phyloP scores from a whole-genome alignment of 2,888 invertebrate species.

The Hyposoter dolosus region DNA sequence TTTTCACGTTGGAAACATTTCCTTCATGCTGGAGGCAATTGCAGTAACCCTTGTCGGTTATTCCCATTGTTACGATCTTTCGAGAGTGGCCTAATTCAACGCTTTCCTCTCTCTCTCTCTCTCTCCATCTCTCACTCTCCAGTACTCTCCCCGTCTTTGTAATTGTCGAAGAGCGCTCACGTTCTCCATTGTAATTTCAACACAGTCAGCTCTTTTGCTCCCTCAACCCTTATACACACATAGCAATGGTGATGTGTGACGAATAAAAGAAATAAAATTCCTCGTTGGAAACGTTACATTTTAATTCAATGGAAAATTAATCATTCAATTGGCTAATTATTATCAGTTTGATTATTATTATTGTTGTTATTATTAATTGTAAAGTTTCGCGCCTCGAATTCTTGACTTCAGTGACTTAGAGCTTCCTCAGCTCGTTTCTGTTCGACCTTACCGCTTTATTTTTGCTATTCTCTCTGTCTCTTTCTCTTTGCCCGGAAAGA shows the following conservation, averaged over 20 bases:
- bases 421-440: conserved; percentile 24
- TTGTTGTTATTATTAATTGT: not conserved
- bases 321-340: not conserved
- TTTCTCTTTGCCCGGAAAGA: not conserved
- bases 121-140: too few relatives aligned
- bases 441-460: conserved; percentile 57
- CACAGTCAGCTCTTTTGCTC: conserved; percentile 44
- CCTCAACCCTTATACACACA: conserved; percentile 37
- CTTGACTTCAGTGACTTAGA: conserved; percentile 12
- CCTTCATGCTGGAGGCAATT: conserved; percentile 40
- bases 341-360: not conserved
- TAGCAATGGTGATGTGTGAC: not conserved
- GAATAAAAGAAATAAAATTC: not conserved
- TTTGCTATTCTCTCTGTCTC: conserved; percentile 9
- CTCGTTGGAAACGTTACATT: not conserved
- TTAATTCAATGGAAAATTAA: not conserved
- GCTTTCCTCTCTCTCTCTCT: conserved; percentile 35
- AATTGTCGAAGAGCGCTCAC: conserved; percentile 50
- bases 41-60: conserved; percentile 39
- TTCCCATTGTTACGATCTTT: conserved; percentile 60
- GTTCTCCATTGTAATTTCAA: conserved; percentile 48
- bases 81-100: conserved; percentile 61
- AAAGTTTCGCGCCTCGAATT: not conserved
- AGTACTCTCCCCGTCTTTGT: conserved; percentile 33
- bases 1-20: not conserved